Conservation (phyloP, 2,113 vertebrate genomes). For the Callithrix jacchus region DNA sequence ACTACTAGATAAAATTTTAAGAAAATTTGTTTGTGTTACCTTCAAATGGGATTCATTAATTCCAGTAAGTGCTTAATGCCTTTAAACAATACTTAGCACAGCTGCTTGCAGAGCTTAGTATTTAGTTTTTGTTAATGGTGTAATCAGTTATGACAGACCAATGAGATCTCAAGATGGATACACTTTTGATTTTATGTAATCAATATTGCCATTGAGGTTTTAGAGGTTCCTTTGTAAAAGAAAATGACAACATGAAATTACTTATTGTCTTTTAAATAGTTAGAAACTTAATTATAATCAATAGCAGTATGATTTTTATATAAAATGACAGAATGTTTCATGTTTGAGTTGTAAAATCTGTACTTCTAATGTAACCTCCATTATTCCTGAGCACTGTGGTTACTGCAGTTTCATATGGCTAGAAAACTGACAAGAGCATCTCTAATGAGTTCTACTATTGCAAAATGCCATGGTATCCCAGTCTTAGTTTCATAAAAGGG, state of each 20-base stretch:
- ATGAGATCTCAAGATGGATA: neutral
- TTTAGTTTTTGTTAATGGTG: neutral
- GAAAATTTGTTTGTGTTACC: neutral
- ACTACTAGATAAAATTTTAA: neutral
- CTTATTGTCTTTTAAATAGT: neutral
- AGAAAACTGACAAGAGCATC: constrained; percentile 37
- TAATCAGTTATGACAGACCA: neutral
- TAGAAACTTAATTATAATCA: constrained; percentile 51
- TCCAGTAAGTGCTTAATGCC: neutral
- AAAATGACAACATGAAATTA: neutral
- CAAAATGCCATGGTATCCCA: constrained; percentile 23
- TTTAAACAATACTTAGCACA: neutral
- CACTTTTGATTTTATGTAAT: constrained; percentile 14
- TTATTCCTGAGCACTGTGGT: constrained; percentile 25
- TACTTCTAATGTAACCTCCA: constrained; percentile 44
- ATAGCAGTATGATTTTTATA: constrained; percentile 49
- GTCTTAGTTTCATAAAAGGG: constrained; percentile 48
- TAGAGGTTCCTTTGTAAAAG: neutral
- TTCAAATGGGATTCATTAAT: neutral
- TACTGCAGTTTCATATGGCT: constrained; percentile 48
- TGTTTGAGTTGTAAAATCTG: constrained; percentile 50
- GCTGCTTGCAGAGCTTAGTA: constrained; percentile 7
- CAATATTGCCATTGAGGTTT: constrained; percentile 7
- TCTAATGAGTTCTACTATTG: constrained; percentile 37
- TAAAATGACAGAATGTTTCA: constrained; percentile 61